A percentile compares a stretch with the other conserved stretches of the same genome.
Evolutionary conservation across 2,113 vertebrate species (phyloP).

Genomic region (Myiagra hebetior): DNA sequence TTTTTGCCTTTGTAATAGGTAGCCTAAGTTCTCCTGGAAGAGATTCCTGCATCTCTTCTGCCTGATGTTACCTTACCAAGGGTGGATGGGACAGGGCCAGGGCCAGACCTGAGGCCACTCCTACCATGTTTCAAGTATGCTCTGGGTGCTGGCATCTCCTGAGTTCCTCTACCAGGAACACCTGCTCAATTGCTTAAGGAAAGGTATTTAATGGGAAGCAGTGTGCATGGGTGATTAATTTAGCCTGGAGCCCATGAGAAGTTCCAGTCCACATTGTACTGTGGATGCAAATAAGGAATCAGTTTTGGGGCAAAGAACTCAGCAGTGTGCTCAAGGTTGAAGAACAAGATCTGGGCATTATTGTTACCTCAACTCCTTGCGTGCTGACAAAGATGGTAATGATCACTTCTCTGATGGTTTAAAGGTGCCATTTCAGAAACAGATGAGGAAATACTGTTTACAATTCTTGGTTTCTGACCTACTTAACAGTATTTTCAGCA

Average conservation of each 20-base stretch:
- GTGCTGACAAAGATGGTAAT: background rate
- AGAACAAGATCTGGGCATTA: background rate
- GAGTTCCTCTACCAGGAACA: background rate
- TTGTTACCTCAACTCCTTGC: background rate
- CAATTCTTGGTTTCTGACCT: background rate
- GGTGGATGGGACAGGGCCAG: background rate
- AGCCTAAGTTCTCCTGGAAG: background rate
- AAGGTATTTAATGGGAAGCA: background rate
- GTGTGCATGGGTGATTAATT: background rate
- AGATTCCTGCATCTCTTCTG: background rate
- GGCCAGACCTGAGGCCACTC: background rate
- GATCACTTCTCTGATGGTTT: background rate
- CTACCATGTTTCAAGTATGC: background rate
- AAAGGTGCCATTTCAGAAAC: background rate
- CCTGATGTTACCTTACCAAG: background rate
- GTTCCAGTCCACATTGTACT: background rate
- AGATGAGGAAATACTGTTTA: background rate
- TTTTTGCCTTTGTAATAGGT: background rate
- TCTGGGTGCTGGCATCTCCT: background rate
- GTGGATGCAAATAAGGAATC: background rate
- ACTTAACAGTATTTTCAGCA: background rate
- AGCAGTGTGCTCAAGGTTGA: background rate
- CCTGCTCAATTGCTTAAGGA: background rate
- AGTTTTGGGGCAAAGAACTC: background rate
- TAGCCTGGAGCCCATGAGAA: background rate